Conservation (phyloP, 64 coral and sea anemone genomes). For the Stichodactyla helianthus region DNA sequence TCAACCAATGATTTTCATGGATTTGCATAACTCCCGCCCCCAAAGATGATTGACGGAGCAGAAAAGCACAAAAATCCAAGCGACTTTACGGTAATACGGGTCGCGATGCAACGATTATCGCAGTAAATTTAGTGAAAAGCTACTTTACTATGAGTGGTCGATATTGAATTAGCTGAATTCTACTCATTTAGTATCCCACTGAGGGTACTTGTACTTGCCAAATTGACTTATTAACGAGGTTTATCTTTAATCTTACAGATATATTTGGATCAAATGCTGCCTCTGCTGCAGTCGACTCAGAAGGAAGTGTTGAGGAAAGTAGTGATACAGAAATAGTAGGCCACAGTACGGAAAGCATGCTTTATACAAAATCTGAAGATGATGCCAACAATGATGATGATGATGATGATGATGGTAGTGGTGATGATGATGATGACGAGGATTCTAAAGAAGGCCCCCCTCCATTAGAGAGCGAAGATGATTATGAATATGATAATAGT, state of each 20-base stretch:
- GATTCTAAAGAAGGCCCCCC: conserved; percentile 22
- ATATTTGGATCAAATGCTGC: conserved; percentile 41
- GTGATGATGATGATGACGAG: conserved; percentile 3
- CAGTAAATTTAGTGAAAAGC: too few relatives aligned
- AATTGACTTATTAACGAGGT: too few relatives aligned
- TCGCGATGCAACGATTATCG: too few relatives aligned
- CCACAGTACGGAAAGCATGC: conserved; percentile 34
- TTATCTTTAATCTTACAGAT: conserved; percentile 20
- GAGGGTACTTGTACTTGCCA: too few relatives aligned
- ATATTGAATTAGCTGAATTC: too few relatives aligned
- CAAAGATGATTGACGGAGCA: too few relatives aligned
- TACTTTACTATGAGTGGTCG: too few relatives aligned
- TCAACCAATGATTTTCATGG: too few relatives aligned
- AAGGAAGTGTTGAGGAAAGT: conserved; percentile 46
- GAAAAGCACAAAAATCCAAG: too few relatives aligned
- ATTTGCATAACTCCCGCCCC: too few relatives aligned
- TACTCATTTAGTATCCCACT: too few relatives aligned
- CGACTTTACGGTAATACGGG: too few relatives aligned
- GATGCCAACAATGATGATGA: neutral
- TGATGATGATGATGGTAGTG: neutral
- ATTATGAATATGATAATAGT: conserved; percentile 39
- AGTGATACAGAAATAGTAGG: conserved; percentile 63
- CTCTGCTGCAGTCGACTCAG: conserved; percentile 29
- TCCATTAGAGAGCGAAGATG: conserved; percentile 36
- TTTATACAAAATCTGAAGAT: conserved; percentile 25